These are phyloP conservation scores for Acyrthosiphon pisum DNA, from an alignment of 1,140 invertebrate genomes.

Conservation along the genomic window DNA sequence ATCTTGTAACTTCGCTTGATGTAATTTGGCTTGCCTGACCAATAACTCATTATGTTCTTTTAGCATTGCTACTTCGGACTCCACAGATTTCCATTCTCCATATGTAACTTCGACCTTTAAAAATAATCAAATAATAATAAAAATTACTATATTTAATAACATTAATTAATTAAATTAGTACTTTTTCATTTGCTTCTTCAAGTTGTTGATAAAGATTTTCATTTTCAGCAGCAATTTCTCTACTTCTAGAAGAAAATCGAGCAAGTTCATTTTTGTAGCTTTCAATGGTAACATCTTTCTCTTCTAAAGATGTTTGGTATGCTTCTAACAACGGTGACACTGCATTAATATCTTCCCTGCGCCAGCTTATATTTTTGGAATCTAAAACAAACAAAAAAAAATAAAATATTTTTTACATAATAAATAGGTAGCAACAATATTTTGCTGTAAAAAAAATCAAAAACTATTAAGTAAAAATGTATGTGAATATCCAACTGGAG, in stretches of 20 bases:
- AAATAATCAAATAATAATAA: constrained; percentile 56
- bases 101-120: constrained; percentile 63
- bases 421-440: not conserved
- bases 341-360: constrained; percentile 67
- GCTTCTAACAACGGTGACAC: constrained; percentile 72
- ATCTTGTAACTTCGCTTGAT: constrained; percentile 58
- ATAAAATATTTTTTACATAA: constrained; percentile 58
- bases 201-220: constrained; percentile 68
- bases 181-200: constrained; percentile 67
- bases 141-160: not conserved
- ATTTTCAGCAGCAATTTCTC: constrained; percentile 71
- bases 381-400: not conserved
- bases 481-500: not conserved
- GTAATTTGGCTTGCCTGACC: constrained; percentile 58
- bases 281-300: constrained; percentile 72
- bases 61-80: constrained; percentile 66
- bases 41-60: constrained; percentile 62
- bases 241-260: constrained; percentile 69
- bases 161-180: constrained; percentile 60
- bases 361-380: constrained; percentile 64
- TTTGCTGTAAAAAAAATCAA: not conserved
- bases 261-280: constrained; percentile 70
- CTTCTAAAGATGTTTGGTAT: constrained; percentile 71
- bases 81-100: constrained; percentile 63
- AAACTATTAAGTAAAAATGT: not conserved